Percentiles rank a stretch among this genome's conserved stretches.
phyloP scores from a whole-genome alignment of 1,140 invertebrate species.

The Drosophila pruinosa region DNA sequence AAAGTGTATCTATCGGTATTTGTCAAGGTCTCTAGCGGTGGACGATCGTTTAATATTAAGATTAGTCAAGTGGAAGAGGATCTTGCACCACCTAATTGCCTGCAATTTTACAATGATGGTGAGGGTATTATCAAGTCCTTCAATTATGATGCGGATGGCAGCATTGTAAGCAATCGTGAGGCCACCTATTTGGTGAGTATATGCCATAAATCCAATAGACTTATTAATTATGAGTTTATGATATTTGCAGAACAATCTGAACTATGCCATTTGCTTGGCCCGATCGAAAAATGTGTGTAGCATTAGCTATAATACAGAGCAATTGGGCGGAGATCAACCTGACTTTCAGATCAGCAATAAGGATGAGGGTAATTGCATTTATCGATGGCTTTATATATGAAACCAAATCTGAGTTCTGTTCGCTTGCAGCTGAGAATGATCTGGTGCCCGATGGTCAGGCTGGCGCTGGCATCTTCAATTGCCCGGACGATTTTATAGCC shows the following conservation, averaged over 20 bases:
- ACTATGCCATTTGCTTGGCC: constrained; percentile 90
- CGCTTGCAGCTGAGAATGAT: constrained; percentile 60
- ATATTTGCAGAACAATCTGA: constrained; percentile 89
- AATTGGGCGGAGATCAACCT: constrained; percentile 83
- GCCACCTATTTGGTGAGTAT: constrained; percentile 85
- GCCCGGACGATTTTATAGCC: constrained; percentile 88
- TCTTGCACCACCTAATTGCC: constrained; percentile 85
- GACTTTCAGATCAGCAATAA: constrained; percentile 87
- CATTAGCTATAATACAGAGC: constrained; percentile 86
- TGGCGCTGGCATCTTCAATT: constrained; percentile 88
- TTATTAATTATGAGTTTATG: no score
- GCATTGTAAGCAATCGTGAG: constrained; percentile 83
- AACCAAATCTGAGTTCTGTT: background rate
- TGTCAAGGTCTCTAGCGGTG: constrained; percentile 83
- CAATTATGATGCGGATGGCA: constrained; percentile 86
- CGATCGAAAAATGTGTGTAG: constrained; percentile 86
- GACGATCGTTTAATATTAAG: constrained; percentile 87
- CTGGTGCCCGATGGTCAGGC: constrained; percentile 87
- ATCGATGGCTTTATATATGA: background rate
- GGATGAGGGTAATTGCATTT: constrained; percentile 80
- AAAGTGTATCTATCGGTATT: constrained; percentile 87
- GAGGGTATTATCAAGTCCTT: constrained; percentile 88
- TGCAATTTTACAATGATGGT: constrained; percentile 87
- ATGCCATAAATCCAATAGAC: no score
- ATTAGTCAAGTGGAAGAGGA: constrained; percentile 84